phyloP scores from a whole-genome alignment of 2,113 vertebrate species.

The Dasyprocta punctata region DNA sequence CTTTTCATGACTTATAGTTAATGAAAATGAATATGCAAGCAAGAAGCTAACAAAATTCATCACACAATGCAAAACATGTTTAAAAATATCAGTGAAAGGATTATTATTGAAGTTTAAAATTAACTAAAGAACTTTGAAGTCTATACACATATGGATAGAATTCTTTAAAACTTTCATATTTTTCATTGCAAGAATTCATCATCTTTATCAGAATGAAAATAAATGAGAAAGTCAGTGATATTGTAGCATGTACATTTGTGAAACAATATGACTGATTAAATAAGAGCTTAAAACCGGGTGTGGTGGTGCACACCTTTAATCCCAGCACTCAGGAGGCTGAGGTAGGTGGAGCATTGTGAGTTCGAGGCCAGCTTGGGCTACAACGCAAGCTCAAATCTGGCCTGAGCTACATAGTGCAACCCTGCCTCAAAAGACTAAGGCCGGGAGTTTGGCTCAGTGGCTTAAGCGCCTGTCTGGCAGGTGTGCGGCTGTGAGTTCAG shows the following conservation, averaged over 20 bases:
- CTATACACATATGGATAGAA: not conserved
- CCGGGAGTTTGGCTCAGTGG: too few relatives aligned
- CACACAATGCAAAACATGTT: not conserved
- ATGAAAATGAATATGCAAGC: not conserved
- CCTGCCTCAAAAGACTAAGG: too few relatives aligned
- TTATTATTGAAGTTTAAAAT: not conserved
- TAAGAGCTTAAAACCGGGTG: too few relatives aligned
- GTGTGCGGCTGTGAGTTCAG: too few relatives aligned
- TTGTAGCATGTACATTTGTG: not conserved
- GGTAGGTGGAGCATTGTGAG: too few relatives aligned
- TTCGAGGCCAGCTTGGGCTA: too few relatives aligned
- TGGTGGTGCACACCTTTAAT: too few relatives aligned
- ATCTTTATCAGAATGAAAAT: not conserved
- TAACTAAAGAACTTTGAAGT: not conserved
- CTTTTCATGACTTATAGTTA: not conserved
- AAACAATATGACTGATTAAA: not conserved
- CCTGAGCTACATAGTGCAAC: too few relatives aligned
- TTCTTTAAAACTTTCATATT: not conserved
- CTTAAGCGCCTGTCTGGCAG: too few relatives aligned
- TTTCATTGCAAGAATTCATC: not conserved
- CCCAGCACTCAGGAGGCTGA: too few relatives aligned
- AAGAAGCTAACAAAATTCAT: not conserved
- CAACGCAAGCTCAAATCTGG: too few relatives aligned
- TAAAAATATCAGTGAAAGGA: not conserved
- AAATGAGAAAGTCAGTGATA: not conserved